Conservation (phyloP, 1,140 invertebrate genomes). For the Drosophila kohkoa region DNA sequence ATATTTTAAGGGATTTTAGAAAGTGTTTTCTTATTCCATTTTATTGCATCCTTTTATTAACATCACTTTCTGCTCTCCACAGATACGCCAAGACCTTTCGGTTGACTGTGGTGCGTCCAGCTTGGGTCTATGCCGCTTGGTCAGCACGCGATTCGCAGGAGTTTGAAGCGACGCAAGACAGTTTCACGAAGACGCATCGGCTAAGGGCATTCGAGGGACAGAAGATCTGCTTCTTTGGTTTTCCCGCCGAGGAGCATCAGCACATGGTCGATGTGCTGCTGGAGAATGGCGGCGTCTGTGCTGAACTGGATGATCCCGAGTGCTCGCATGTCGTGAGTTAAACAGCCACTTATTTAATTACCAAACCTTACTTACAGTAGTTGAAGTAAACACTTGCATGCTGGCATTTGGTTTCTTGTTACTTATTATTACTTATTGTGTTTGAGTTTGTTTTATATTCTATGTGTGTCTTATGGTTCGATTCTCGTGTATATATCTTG, state of each 20-base stretch:
- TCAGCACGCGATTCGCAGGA: conserved; percentile 89
- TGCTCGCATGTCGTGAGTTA: conserved; percentile 95
- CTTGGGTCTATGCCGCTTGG: conserved; percentile 96
- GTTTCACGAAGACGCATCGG: conserved; percentile 90
- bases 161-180: conserved; percentile 89
- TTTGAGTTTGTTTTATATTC: conserved; percentile 9
- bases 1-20: no score
- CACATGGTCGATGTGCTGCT: conserved; percentile 96
- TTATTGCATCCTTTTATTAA: background rate
- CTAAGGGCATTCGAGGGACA: conserved; percentile 95
- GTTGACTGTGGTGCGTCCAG: conserved; percentile 93
- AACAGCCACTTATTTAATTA: background rate
- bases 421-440: no score
- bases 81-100: conserved; percentile 94
- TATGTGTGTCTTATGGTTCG: conserved; percentile 35
- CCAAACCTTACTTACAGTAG: background rate
- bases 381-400: conserved; percentile 39
- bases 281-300: conserved; percentile 92
- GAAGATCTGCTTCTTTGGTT: conserved; percentile 94
- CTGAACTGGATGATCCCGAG: conserved; percentile 90
- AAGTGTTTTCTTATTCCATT: no score
- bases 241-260: conserved; percentile 93
- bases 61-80: conserved; percentile 50
- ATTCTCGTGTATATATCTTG: conserved; percentile 68
- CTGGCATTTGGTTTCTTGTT: conserved; percentile 46